Conservation (phyloP, 2,888 invertebrate species). For the Xestia xanthographa region DNA sequence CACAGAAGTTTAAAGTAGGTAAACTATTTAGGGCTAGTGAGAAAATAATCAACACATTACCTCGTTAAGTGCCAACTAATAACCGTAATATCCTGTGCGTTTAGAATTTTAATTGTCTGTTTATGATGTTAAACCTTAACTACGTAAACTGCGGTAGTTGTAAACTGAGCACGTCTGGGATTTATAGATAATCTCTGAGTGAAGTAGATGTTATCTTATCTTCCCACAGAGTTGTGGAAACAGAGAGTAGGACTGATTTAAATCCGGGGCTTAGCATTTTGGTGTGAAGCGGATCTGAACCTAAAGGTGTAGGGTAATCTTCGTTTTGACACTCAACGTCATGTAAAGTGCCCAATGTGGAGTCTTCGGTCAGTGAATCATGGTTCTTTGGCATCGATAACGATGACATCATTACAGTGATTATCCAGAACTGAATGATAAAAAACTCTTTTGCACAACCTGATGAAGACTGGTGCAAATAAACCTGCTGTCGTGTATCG, state of each 20-base stretch:
- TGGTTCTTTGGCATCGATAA: background rate
- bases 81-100: constrained; percentile 45
- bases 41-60: constrained; percentile 44
- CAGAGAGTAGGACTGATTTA: constrained; percentile 17
- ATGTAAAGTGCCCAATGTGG: background rate
- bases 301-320: background rate
- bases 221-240: constrained; percentile 41
- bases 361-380: background rate
- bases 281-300: constrained; percentile 19
- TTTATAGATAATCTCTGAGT: constrained; percentile 55
- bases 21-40: constrained; percentile 6
- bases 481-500: background rate
- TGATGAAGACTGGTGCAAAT: background rate
- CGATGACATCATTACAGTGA: too few relatives aligned
- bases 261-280: constrained; percentile 12
- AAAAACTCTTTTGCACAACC: background rate
- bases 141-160: constrained; percentile 15
- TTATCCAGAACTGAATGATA: background rate
- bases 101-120: constrained; percentile 54
- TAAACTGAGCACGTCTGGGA: constrained; percentile 52
- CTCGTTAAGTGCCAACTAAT: constrained; percentile 50
- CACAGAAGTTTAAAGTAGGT: constrained; percentile 17
- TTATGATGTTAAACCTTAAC: constrained; percentile 23
- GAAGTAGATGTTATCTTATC: constrained; percentile 48
- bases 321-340: background rate